Percentiles rank a stretch among this genome's conserved stretches.
These are phyloP conservation scores for Tupiocoris notatus DNA, from an alignment of 2,888 invertebrate species.

Conservation along the genomic window DNA sequence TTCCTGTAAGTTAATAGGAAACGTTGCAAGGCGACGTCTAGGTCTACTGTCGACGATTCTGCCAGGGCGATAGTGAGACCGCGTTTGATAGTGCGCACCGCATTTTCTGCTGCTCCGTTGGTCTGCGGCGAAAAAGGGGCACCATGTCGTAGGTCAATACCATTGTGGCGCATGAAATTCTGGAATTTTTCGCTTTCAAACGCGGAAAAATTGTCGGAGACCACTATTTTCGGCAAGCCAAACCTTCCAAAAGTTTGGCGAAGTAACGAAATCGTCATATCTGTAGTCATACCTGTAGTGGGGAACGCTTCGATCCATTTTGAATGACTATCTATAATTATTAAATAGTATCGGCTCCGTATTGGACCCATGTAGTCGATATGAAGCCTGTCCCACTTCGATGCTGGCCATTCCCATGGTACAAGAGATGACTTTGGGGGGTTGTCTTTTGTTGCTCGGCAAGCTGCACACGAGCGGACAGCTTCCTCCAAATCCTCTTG, in stretches of 20 bases:
- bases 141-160: background rate
- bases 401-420: constrained; percentile 8
- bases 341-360: background rate
- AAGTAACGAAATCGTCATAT: background rate
- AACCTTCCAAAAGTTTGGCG: constrained; percentile 12
- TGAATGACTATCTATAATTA: background rate
- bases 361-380: constrained; percentile 12
- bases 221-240: no score
- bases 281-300: background rate
- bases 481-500: background rate
- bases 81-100: constrained; percentile 6
- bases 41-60: background rate
- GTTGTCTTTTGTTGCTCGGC: constrained; percentile 10
- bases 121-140: constrained; percentile 10
- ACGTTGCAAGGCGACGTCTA: constrained; percentile 2
- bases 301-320: constrained; percentile 2
- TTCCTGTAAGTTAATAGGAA: constrained; percentile 20
- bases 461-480: background rate
- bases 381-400: background rate
- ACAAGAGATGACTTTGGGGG: background rate
- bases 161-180: background rate
- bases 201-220: constrained; percentile 9
- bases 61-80: constrained; percentile 23
- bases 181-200: background rate
- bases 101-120: constrained; percentile 18